phyloP scores from a whole-genome alignment of 2,113 vertebrate genomes.

The Alethe castanea region DNA sequence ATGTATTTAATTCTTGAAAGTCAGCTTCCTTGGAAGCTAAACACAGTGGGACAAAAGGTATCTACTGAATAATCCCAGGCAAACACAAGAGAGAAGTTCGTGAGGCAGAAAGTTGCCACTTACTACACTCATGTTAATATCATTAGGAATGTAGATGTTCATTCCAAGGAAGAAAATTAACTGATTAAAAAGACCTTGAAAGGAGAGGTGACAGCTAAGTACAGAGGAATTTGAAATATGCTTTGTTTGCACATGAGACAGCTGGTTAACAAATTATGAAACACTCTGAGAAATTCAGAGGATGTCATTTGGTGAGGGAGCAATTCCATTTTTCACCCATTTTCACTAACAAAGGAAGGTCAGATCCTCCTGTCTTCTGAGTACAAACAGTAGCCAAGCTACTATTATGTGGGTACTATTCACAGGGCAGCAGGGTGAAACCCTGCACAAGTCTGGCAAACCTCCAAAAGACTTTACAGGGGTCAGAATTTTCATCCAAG shows the following conservation, averaged over 20 bases:
- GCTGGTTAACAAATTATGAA: constrained; percentile 25
- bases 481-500: neutral
- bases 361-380: neutral
- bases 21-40: neutral
- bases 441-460: neutral
- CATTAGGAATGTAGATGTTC: neutral
- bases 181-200: constrained; percentile 37
- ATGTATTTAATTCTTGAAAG: neutral
- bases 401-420: neutral
- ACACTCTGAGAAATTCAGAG: neutral
- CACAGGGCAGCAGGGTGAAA: neutral
- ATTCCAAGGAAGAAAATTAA: constrained; percentile 29
- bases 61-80: neutral
- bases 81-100: neutral
- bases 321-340: neutral
- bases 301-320: neutral
- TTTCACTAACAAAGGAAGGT: neutral
- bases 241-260: constrained; percentile 24
- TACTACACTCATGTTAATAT: neutral
- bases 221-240: constrained; percentile 5
- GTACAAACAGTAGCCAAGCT: neutral
- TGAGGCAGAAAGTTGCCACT: neutral
- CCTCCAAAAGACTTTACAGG: neutral
- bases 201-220: neutral
- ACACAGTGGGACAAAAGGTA: neutral